Base-by-base conservation (phyloP, 2,888 invertebrate species). In the Mechanitis messenoides region DNA sequence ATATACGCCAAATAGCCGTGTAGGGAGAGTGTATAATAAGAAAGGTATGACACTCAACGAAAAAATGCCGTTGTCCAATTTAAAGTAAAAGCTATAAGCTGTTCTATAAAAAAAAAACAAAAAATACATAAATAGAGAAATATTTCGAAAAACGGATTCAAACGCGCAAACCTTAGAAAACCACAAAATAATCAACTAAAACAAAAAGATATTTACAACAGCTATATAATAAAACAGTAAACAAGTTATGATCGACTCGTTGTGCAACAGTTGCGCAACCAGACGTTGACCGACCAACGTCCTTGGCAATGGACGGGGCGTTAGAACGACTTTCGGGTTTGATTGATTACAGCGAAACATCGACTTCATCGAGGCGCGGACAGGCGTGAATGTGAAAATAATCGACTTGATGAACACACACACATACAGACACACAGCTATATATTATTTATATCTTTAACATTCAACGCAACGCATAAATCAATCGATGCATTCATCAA, bases 261-360 rank as follows among this genome's bases (percentile, higher is more conserved):
- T 50, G 50, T 50, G 53, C 33, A 47, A 55, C 55, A 45, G 64
- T 64, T 64, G 58, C 59, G 56, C 61, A 61, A 64, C 62, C 61
- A 54, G 61, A 59, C 60, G 63, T 54, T 59, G 65, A 63, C 59
- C 65, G 63, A 54, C 55, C 54, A 33, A 58, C 63, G 65, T 59
- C 65, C 65, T 66, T 66, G 63, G 63, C 65, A 61, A 57, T 62
- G 65, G 59, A 53, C 56, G 53, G 42, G 45, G 53, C 46, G 63
- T 57, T 54, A 45, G 59, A 45, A 54, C 58, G 59, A 57, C 63
- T 47, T 54, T 58, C 35, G 53, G 45, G 57, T 61, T 45, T 63
- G 66, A 66, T 66, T 66, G 66, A 66, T 66, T 54, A 54, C 7
- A 50, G 2, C 9, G 50, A 50, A 31, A 42, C 42, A 42, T 50